Base-by-base conservation (phyloP, 2,888 invertebrate genomes). In the Melinopterus prodromus region DNA sequence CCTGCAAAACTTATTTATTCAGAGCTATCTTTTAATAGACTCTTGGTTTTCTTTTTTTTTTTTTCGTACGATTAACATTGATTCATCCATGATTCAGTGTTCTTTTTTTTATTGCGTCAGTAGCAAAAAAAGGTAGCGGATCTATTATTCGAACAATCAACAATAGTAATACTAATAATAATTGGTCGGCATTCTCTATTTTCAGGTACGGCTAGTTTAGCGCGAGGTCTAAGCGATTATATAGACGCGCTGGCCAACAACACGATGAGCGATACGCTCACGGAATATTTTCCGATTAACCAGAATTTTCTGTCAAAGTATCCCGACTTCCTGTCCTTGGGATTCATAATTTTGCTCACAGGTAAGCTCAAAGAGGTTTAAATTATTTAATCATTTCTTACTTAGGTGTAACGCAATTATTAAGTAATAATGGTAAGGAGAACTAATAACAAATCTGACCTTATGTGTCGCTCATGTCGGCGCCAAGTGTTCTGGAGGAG, bases 151-250 rank as follows among this genome's bases (percentile, higher is more conserved):
- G 26, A 26, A 26, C 26, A 26, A 16, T 72, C 14, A 26, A 2
- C 15, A 16, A 14, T n/a, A 14, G 26, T 72, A 72, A 72, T 72
- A 36, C 36, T 53, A 9, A 53, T 53, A 53, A 12, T 53, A 12
- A 53, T 53, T 53, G 53, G 5, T n/a, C 26, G 26, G 26, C 26
- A 26, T 26, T 26, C 26, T 26, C 26, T 26, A 26, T 26, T 26
- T 26, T 26, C 82, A 94, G 94, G 95, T 80, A 95, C 95, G 0
- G 95, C 95, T 0, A 94, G 94, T 87, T 95, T 95, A 36, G 95
- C 95, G 0, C 90, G 94, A 86, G 95, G 94, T 0, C 90, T 95
- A 80, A 94, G 94, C 85, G 93, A 92, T 76, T 95, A 95, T 87
- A 90, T 95, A 71, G 95, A 95, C 86, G 91, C 92, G 6, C 87